Base-by-base conservation (phyloP, 2,888 invertebrate species). In the Cyaniris semiargus region DNA sequence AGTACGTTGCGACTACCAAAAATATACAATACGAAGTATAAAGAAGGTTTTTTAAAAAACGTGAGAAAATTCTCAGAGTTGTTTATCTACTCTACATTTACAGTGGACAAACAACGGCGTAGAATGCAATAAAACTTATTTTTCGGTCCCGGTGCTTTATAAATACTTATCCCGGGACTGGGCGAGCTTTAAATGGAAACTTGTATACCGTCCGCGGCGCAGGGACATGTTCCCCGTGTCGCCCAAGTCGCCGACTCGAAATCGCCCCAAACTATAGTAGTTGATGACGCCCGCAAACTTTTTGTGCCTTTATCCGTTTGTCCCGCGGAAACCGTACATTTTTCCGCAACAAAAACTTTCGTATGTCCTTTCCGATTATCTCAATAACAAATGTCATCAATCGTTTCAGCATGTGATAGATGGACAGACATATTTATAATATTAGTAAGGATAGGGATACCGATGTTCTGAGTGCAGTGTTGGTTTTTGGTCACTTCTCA, bases 31-130 rank as follows among this genome's bases (percentile, higher is more conserved):
- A 31, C 27, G 15, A 66, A 66, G 27, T 15, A 6, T 66, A 6
- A 27, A 66, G 21, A 60, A 5, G 27, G 5, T 70, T 78, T 78
- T 78, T 78, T 77, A 74, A 79, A 76, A 76, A 78, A 66, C 66
- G 15, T 66, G 66, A 31, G 66, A 66, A 31, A 31, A 18, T 31
- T 66, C 66, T 27, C 66, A 66, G 66, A 27, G 66, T 66, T 27
- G 15, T 66, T 66, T 66, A 18, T 31, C 66, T 66, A 66, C 66
- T 66, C 66, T 31, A 66, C 66, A 66, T 66, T 66, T 31, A 27
- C 18, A 31, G 66, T 66, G 5, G 66, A 66, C 18, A 23, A 27
- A 60, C 60, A 66, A 66, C 66, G 27, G 66, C 27, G 27, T 66
- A 18, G 66, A 66, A 66, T 66, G 66, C 66, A 66, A 66, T 66